Base-by-base conservation (phyloP, 2,797 vertebrate species). In the Dendrocincla fuliginosa region DNA sequence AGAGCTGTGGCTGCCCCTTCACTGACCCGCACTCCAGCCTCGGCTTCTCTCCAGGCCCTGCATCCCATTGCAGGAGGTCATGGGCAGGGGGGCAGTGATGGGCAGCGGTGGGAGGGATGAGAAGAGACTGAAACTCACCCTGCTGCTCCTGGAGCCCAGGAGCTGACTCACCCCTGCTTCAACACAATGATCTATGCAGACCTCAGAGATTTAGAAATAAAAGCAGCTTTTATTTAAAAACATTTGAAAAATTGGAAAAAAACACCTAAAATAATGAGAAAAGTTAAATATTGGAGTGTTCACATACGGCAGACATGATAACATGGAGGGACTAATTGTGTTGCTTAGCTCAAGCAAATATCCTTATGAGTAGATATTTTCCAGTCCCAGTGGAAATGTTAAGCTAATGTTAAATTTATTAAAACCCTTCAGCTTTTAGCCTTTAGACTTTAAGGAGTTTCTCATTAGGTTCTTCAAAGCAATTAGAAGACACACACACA, bases 331-430 rank as follows among this genome's bases (percentile, higher is more conserved):
- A 59, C 59, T 92, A 83, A 85, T 63, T 35, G 81, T 39, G 53
- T 81, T 78, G 15, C 65, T 81, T 24, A 86, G 80, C 94, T 92
- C 52, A 22, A 73, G 84, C 65, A 94, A 95, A 89, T 71, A 90
- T 16, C 77, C 65, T 35, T 46, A n/a, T 5, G 4, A 78, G 67
- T 15, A 75, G 76, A 20, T 74, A 71, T 52, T 85, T 79, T 60
- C 65, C 50, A 75, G 4, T 77, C 85, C 73, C 93, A 1, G 10
- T 37, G 85, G 90, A 93, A 90, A 81, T n/a, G 35, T 84, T 88
- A 94, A 84, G 55, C 85, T 94, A 71, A 88, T 88, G 79, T 91
- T 93, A 92, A 90, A 94, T 95, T 95, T 91, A 91, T 84, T 79
- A 85, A 88, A 95, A 68, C 74, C 65, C 87, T 75, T 39, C 22